A percentile compares a stretch with the other conserved stretches of the same genome.
Conservation (phyloP, 2,113 vertebrate genomes). For the Mirza zaza region DNA sequence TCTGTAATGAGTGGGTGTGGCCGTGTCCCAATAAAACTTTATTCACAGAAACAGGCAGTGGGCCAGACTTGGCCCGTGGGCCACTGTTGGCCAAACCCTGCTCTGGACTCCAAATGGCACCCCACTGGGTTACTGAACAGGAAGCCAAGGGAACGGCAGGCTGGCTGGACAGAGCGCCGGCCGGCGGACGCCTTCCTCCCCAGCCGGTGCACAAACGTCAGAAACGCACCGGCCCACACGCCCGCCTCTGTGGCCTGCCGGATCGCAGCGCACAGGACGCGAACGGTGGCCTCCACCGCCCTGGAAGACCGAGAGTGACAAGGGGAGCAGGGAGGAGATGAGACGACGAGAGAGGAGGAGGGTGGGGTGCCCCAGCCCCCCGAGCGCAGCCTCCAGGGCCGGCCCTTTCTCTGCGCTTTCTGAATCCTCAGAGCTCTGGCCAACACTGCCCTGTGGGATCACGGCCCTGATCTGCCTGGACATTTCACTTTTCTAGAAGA, state of each 20-base stretch:
- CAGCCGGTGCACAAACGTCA: rapidly evolving
- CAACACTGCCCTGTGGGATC: background rate
- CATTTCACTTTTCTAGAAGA: background rate
- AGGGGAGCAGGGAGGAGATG: background rate
- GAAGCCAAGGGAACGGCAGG: background rate
- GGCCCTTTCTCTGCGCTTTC: too few species aligned
- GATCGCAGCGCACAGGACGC: background rate
- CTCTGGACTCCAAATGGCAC: background rate
- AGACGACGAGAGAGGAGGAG: too few species aligned
- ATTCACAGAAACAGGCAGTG: background rate
- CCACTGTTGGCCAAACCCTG: background rate
- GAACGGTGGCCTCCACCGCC: background rate
- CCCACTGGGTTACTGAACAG: background rate
- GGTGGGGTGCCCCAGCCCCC: rapidly evolving
- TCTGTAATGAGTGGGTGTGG: background rate
- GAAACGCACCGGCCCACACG: background rate
- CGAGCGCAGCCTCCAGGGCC: background rate
- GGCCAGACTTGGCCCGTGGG: background rate
- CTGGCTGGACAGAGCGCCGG: background rate
- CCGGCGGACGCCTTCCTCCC: too few species aligned
- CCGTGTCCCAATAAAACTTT: background rate
- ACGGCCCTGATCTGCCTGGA: background rate
- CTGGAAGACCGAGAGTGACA: too few species aligned
- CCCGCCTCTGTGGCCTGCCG: background rate
- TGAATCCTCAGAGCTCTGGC: background rate